A percentile compares a stretch with the other conserved stretches of the same genome.
These are phyloP conservation scores for Tenthredo mesomela DNA, from an alignment of 2,888 invertebrate species.

Conservation along the genomic window DNA sequence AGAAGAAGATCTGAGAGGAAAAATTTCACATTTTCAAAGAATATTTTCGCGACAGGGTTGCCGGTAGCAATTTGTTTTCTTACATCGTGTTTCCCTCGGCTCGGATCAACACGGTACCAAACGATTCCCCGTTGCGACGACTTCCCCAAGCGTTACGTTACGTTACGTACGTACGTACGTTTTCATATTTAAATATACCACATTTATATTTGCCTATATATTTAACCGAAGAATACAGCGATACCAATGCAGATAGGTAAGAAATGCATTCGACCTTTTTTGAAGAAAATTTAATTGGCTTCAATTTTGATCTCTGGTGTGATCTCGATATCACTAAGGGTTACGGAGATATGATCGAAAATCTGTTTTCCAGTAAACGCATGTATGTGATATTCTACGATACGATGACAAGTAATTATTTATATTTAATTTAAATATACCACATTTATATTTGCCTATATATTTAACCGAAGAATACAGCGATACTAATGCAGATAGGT, in stretches of 20 bases:
- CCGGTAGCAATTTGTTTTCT: conserved; percentile 66
- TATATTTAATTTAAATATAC: too few relatives aligned
- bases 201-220: not conserved
- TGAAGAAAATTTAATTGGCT: not conserved
- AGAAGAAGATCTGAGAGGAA: conserved; percentile 30
- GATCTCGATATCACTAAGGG: not conserved
- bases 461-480: too few relatives aligned
- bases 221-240: not conserved
- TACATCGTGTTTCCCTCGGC: not conserved
- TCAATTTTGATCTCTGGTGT: not conserved
- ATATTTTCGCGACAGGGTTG: conserved; percentile 64
- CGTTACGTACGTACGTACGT: too few relatives aligned
- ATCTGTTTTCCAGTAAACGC: not conserved
- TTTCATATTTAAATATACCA: not conserved
- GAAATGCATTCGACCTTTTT: not conserved
- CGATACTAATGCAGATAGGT: not conserved
- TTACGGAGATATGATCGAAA: not conserved
- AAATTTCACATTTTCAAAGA: conserved; percentile 68
- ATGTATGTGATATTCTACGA: not conserved
- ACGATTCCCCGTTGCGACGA: not conserved
- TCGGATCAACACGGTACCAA: not conserved
- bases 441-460: too few relatives aligned
- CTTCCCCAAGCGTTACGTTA: not conserved
- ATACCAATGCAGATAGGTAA: not conserved
- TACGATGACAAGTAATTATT: not conserved